These are phyloP conservation scores for Perccottus glenii DNA, from an alignment of 2,113 vertebrate genomes.

Conservation along the genomic window DNA sequence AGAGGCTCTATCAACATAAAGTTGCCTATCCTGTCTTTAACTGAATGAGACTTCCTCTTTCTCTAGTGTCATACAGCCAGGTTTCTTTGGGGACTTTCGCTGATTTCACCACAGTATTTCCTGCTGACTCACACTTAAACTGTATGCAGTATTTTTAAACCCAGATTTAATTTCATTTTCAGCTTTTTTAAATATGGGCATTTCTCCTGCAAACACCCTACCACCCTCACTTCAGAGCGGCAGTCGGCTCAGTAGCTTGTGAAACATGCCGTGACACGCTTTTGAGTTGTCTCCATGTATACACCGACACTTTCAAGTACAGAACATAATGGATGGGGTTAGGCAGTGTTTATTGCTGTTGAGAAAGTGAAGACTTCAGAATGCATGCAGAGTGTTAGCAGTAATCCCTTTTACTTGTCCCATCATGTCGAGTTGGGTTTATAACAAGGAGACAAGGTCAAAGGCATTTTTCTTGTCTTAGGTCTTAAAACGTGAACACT, in stretches of 20 bases:
- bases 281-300: background rate
- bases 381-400: no score
- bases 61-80: background rate
- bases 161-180: slow-evolving; percentile 20
- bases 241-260: slow-evolving; percentile 23
- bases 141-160: background rate
- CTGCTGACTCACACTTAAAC: slow-evolving; percentile 30
- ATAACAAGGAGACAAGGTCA: slow-evolving; percentile 18
- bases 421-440: background rate
- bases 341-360: no score
- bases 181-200: slow-evolving; percentile 6
- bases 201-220: background rate
- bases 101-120: slow-evolving; percentile 44
- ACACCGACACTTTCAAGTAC: slow-evolving; percentile 4
- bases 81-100: slow-evolving; percentile 2
- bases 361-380: no score
- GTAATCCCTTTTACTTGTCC: no score
- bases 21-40: background rate
- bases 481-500: slow-evolving; percentile 14
- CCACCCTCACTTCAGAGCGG: background rate
- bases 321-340: background rate
- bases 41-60: slow-evolving; percentile 26
- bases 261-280: slow-evolving; percentile 33
- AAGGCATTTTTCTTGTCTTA: slow-evolving; percentile 34
- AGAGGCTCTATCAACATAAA: background rate